phyloP scores from a whole-genome alignment of 2,888 invertebrate genomes.

The Polymixis lichenea region DNA sequence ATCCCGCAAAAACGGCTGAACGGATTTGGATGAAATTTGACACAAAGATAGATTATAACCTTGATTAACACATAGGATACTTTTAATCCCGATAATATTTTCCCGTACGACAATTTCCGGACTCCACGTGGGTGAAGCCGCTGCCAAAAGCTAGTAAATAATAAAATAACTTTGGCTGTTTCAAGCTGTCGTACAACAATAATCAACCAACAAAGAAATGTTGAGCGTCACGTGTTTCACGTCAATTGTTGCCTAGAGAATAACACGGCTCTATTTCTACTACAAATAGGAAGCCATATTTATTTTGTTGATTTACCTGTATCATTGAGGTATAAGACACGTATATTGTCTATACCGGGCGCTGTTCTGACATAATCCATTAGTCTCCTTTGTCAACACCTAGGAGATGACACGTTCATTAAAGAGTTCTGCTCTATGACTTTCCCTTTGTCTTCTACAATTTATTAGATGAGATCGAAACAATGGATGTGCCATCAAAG shows the following conservation, averaged over 20 bases:
- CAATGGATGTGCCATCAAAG: conserved; percentile 16
- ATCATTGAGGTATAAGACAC: not conserved
- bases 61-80: too few relatives aligned
- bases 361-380: conserved; percentile 40
- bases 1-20: too few relatives aligned
- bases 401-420: conserved; percentile 36
- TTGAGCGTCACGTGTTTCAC: not conserved
- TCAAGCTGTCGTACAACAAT: not conserved
- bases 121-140: too few relatives aligned
- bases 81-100: too few relatives aligned
- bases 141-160: too few relatives aligned
- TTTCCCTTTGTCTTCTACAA: conserved; percentile 21
- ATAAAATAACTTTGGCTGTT: too few relatives aligned
- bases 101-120: too few relatives aligned
- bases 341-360: conserved; percentile 20
- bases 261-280: not conserved
- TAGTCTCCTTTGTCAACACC: conserved; percentile 33
- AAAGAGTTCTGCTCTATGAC: conserved; percentile 38
- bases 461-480: not conserved
- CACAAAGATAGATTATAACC: too few relatives aligned
- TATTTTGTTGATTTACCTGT: conserved; percentile 6
- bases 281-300: not conserved
- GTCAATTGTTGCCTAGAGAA: not conserved
- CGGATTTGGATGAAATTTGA: too few relatives aligned
- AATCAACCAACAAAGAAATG: too few relatives aligned